Evolutionary conservation across 2,797 vertebrate species (phyloP).

Genomic region (Chelmon rostratus): DNA sequence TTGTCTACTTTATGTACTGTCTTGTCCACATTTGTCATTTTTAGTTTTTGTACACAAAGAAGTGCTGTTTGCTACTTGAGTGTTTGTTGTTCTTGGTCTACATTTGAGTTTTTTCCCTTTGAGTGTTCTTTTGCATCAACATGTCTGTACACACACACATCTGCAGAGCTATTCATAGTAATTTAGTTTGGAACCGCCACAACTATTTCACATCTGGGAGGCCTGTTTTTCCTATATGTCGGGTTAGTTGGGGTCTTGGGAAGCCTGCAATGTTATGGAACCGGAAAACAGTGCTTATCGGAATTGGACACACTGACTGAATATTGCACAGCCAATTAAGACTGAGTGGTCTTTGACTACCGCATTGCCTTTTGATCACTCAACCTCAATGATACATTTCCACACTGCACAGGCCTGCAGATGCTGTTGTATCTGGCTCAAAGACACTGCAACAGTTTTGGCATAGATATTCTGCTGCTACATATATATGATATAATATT

Average conservation of each 20-base stretch:
- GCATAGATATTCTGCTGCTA: background rate
- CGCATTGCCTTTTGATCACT: slow-evolving; percentile 20
- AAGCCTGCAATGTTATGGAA: background rate
- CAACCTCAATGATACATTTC: slow-evolving; percentile 7
- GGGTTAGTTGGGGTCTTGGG: background rate
- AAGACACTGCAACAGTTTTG: slow-evolving; percentile 1
- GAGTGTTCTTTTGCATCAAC: background rate
- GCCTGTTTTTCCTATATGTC: background rate
- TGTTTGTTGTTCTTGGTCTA: background rate
- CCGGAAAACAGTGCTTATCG: slow-evolving; percentile 15
- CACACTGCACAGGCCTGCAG: background rate
- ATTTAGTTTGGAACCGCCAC: slow-evolving; percentile 9
- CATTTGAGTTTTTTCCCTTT: background rate
- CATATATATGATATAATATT: slow-evolving; percentile 22
- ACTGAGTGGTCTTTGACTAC: background rate
- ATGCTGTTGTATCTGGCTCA: background rate
- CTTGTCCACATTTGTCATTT: slow-evolving; percentile 8
- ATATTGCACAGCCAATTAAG: slow-evolving; percentile 22
- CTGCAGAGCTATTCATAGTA: background rate
- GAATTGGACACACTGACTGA: slow-evolving; percentile 15
- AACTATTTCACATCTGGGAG: background rate
- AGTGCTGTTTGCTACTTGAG: background rate
- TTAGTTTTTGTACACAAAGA: slow-evolving; percentile 4
- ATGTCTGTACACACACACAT: background rate
- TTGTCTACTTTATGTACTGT: background rate